Percentiles rank a stretch among this genome's conserved stretches.
phyloP scores from a whole-genome alignment of 2,797 vertebrate species.

The Melanotaenia maccullochi region DNA sequence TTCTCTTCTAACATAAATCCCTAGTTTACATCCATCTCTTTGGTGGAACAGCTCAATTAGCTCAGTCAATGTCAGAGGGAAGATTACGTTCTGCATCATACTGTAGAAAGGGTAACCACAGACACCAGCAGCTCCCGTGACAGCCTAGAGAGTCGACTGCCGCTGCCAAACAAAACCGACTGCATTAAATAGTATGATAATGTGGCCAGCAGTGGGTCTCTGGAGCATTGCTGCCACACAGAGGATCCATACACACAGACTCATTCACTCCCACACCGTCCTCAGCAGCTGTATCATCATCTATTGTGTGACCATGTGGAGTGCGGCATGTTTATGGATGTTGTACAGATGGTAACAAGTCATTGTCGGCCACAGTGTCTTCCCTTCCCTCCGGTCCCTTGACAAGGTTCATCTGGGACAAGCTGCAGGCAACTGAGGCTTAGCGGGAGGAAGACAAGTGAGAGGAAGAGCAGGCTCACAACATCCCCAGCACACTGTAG shows the following conservation, averaged over 20 bases:
- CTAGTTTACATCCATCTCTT: constrained; percentile 71
- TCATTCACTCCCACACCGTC: constrained; percentile 40
- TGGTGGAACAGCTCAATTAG: constrained; percentile 81
- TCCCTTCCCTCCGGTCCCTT: constrained; percentile 40
- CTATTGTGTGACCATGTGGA: constrained; percentile 67
- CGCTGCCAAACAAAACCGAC: constrained; percentile 40
- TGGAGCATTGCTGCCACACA: constrained; percentile 57
- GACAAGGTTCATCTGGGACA: constrained; percentile 68
- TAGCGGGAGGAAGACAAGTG: constrained; percentile 10
- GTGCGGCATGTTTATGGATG: constrained; percentile 72
- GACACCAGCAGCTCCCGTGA: constrained; percentile 39
- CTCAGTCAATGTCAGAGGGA: constrained; percentile 48
- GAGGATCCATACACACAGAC: constrained; percentile 28
- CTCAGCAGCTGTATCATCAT: constrained; percentile 60
- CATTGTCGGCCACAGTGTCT: constrained; percentile 58
- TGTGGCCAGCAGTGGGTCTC: constrained; percentile 69
- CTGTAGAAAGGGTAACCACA: constrained; percentile 59
- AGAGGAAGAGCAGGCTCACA: constrained; percentile 28
- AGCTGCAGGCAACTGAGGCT: constrained; percentile 63
- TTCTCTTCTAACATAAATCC: constrained; percentile 71
- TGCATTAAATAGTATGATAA: constrained; percentile 76
- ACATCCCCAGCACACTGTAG: constrained; percentile 16
- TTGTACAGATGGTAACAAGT: constrained; percentile 76
- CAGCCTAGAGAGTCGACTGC: constrained; percentile 33
- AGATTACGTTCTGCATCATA: constrained; percentile 67